Conservation (phyloP, 2,113 vertebrate species). For the Megaleporinus macrocephalus region DNA sequence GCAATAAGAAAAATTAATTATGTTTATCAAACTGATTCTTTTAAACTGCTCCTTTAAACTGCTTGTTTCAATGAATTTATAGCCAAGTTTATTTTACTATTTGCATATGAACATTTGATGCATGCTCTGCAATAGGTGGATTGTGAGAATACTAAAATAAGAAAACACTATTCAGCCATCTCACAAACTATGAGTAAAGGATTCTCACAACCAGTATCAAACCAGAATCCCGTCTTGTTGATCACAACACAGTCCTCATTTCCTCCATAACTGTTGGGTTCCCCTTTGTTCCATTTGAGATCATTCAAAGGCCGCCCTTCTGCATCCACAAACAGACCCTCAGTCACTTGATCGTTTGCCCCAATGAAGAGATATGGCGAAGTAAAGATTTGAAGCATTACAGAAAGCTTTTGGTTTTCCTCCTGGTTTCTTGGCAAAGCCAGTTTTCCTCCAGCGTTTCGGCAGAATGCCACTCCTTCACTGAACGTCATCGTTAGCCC, state of each 20-base stretch:
- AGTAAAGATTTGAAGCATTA: background rate
- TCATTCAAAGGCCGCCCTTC: background rate
- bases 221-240: conserved; percentile 8
- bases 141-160: too few relatives aligned
- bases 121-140: too few relatives aligned
- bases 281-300: conserved; percentile 16
- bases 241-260: conserved; percentile 21
- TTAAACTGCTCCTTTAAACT: too few relatives aligned
- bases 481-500: too few relatives aligned
- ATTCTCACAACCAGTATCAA: conserved; percentile 1
- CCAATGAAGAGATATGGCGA: background rate
- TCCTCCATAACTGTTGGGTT: conserved; percentile 35
- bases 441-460: too few relatives aligned
- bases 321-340: conserved; percentile 33
- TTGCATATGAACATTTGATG: too few relatives aligned
- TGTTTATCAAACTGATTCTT: too few relatives aligned
- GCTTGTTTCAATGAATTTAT: too few relatives aligned
- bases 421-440: too few relatives aligned
- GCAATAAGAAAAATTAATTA: too few relatives aligned
- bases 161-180: background rate
- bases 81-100: too few relatives aligned
- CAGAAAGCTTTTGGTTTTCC: conserved; percentile 28
- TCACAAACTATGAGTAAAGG: conserved; percentile 16
- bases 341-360: conserved; percentile 17
- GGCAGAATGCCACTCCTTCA: too few relatives aligned